These are phyloP conservation scores for Alcedo quadribrachys DNA, from an alignment of 2,797 vertebrate genomes.

Conservation along the genomic window DNA sequence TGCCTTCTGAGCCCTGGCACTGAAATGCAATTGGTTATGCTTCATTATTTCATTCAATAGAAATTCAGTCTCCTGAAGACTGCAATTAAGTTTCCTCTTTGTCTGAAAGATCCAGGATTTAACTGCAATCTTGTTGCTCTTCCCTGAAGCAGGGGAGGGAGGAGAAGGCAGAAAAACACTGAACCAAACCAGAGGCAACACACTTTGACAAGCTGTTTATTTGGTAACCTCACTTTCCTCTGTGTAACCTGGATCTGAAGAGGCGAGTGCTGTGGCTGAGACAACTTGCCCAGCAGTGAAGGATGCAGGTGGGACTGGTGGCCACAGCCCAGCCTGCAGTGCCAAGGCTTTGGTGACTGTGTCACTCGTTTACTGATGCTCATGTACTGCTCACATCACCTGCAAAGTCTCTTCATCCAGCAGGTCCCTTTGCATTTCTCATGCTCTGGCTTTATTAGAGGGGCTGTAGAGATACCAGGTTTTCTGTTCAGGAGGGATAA, in stretches of 20 bases:
- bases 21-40: conserved; percentile 54
- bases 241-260: not conserved
- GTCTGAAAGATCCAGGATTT: conserved; percentile 30
- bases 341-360: not conserved
- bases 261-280: not conserved
- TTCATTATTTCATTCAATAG: conserved; percentile 65
- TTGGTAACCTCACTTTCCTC: not conserved
- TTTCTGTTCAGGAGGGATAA: not conserved
- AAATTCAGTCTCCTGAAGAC: conserved; percentile 60
- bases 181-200: not conserved
- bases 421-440: conserved; percentile 3
- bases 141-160: not conserved
- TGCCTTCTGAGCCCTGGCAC: conserved; percentile 34
- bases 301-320: fast-evolving
- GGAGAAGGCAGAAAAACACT: not conserved
- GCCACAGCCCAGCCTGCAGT: not conserved
- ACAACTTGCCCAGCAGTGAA: fast-evolving
- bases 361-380: not conserved
- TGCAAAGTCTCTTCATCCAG: not conserved
- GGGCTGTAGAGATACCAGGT: not conserved
- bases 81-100: conserved; percentile 58
- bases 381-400: not conserved
- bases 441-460: not conserved
- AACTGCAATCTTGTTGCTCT: conserved; percentile 13
- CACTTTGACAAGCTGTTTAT: not conserved